These are phyloP conservation scores for Macroteleia sp. DNA, from an alignment of 2,888 invertebrate species.

Conservation along the genomic window DNA sequence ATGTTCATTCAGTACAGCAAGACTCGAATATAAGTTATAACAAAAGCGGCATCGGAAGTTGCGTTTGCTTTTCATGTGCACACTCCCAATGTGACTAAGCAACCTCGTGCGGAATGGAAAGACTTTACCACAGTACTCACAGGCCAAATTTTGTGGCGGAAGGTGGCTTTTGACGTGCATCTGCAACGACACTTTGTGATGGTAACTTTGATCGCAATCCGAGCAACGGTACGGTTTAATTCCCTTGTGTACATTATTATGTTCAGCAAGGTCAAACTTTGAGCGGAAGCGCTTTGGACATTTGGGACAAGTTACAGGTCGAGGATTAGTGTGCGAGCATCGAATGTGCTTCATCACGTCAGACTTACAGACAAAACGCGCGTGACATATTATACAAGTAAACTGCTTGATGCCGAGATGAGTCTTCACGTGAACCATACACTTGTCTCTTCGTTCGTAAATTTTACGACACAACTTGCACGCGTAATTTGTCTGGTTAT, in stretches of 20 bases:
- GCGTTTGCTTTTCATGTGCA: conserved; percentile 80
- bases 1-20: conserved; percentile 81
- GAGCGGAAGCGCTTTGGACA: conserved; percentile 82
- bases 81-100: conserved; percentile 81
- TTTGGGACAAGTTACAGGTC: conserved; percentile 81
- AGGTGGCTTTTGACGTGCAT: conserved; percentile 82
- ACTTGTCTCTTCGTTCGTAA: conserved; percentile 81
- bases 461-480: conserved; percentile 81
- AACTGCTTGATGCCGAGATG: conserved; percentile 82
- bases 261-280: conserved; percentile 81
- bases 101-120: conserved; percentile 82
- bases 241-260: conserved; percentile 82
- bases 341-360: conserved; percentile 83
- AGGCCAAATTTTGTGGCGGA: conserved; percentile 82
- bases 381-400: conserved; percentile 80
- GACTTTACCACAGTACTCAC: conserved; percentile 82
- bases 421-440: conserved; percentile 82
- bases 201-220: conserved; percentile 81
- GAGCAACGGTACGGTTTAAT: conserved; percentile 80
- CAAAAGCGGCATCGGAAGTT: conserved; percentile 82
- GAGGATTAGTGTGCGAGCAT: conserved; percentile 82
- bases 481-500: conserved; percentile 77
- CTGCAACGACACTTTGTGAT: conserved; percentile 82
- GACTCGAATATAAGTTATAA: conserved; percentile 81
- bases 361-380: conserved; percentile 82